Evolutionary conservation across 1,140 invertebrate genomes (phyloP), one percentile per base, ranked within the genome.

Genomic region (Drosophila navojoa): DNA sequence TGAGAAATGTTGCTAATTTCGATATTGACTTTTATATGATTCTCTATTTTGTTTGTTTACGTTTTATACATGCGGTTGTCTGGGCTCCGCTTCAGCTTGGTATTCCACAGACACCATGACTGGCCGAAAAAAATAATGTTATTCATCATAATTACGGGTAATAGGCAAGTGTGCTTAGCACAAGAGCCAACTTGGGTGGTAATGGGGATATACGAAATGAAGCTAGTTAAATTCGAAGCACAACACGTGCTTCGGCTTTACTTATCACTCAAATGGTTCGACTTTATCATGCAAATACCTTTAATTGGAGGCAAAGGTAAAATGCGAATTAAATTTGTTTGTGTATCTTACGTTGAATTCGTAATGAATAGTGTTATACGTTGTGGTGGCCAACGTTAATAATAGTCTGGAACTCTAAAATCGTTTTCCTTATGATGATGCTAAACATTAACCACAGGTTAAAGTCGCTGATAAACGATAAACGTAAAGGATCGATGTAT

Each of bases 1-100:
- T 76, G 42, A 59, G 54, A 76, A 76, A 79, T 82, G 76, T 71
- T 79, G 80, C 80, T 69, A 77, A 76, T 77, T 82, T 55, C 62
- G 76, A 76, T 52, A 58, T 60, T 69, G 66, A 70, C 66, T 77
- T 82, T 73, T 57, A 44, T 71, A 54, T 57, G 58, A 59, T 44
- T 71, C 64, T 68, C 58, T 58, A 50, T 62, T 82, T 82, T 63
- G 67, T 71, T 75, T 81, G 70, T 76, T 68, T 68, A 59, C 66
- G 40, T 76, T 49, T 67, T 63, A 60, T 55, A 52, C 54, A 63
- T 45, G 45, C 50, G 49, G 70, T 53, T 4, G 77, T 35, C 22
- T 58, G 44, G 52, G 40, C 29, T 35, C 13, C 7, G 29, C 38
- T 15, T 49, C 16, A 49, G 64, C 52, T 66, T 71, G 53, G 35